Percentiles rank a stretch among this genome's conserved stretches.
Conservation (phyloP, 1,140 invertebrate genomes). For the Bombus sibiricus region DNA sequence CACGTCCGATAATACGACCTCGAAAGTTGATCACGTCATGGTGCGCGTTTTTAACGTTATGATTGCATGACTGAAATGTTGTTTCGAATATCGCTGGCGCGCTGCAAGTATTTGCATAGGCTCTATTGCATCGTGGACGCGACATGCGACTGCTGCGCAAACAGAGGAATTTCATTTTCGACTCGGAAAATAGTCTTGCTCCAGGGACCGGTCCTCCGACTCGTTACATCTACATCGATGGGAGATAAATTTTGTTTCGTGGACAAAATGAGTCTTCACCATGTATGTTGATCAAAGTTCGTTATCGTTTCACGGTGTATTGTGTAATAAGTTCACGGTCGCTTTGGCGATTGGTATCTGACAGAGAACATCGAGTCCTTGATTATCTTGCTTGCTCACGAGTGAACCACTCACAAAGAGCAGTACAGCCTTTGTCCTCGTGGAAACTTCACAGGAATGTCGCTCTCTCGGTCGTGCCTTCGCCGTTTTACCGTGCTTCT, state of each 20-base stretch:
- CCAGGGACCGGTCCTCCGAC: neutral
- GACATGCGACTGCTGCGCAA: slow-evolving; percentile 50
- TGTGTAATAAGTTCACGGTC: neutral
- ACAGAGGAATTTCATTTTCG: slow-evolving; percentile 27
- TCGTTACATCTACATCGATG: neutral
- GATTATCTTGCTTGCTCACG: slow-evolving; percentile 23
- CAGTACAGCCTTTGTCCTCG: neutral
- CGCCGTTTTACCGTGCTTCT: neutral
- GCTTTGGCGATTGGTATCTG: slow-evolving; percentile 13
- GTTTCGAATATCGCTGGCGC: slow-evolving; percentile 51
- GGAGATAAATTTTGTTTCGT: too few relatives aligned
- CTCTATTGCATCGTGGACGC: slow-evolving; percentile 26
- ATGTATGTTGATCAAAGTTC: neutral
- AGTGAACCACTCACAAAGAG: neutral
- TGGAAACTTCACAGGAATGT: neutral
- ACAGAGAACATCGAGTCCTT: neutral
- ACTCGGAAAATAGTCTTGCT: neutral
- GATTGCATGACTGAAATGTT: slow-evolving; percentile 62
- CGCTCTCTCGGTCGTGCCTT: neutral
- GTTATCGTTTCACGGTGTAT: neutral
- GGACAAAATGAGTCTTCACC: neutral
- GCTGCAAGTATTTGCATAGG: slow-evolving; percentile 62
- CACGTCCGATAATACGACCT: slow-evolving; percentile 19
- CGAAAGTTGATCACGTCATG: slow-evolving; percentile 1
- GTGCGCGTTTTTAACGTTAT: slow-evolving; percentile 36